Evolutionary conservation across 2,888 invertebrate genomes (phyloP).

Genomic region (Psococerastis gibbosa): DNA sequence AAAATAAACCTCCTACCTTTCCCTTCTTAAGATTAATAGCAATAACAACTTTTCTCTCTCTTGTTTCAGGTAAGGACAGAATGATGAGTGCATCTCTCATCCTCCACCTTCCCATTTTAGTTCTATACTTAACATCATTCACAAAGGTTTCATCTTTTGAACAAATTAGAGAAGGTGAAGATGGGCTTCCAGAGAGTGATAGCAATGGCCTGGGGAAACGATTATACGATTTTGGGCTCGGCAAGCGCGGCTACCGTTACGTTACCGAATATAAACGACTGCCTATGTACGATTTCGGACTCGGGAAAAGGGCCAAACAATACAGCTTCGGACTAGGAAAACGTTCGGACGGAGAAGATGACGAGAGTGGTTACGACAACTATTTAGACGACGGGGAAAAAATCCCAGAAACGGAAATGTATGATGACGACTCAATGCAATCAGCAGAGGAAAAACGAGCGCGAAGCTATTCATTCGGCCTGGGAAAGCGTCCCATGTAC

Average conservation of each 20-base stretch:
- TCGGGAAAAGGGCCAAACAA: constrained; percentile 24
- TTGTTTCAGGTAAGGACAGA: too few species aligned
- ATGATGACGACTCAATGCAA: constrained; percentile 11
- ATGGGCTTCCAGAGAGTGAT: background rate
- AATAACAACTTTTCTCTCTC: too few species aligned
- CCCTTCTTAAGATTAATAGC: too few species aligned
- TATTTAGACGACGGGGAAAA: constrained; percentile 24
- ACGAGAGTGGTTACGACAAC: constrained; percentile 21
- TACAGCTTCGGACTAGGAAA: constrained; percentile 21
- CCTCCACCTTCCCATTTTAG: too few species aligned
- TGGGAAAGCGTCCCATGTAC: constrained; percentile 24
- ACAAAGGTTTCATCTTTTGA: constrained; percentile 3
- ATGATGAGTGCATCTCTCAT: too few species aligned
- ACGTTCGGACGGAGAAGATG: constrained; percentile 14
- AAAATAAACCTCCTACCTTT: too few species aligned
- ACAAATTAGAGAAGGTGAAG: background rate
- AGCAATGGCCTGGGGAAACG: constrained; percentile 14
- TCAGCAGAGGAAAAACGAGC: constrained; percentile 2
- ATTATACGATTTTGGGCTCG: constrained; percentile 20
- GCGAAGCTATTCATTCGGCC: constrained; percentile 8
- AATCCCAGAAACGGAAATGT: constrained; percentile 9
- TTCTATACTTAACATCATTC: too few species aligned
- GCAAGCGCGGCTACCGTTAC: constrained; percentile 32
- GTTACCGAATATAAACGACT: constrained; percentile 42
- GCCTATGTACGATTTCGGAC: constrained; percentile 30